These are phyloP conservation scores for Spodoptera picta DNA, from an alignment of 2,888 invertebrate genomes.

Conservation along the genomic window DNA sequence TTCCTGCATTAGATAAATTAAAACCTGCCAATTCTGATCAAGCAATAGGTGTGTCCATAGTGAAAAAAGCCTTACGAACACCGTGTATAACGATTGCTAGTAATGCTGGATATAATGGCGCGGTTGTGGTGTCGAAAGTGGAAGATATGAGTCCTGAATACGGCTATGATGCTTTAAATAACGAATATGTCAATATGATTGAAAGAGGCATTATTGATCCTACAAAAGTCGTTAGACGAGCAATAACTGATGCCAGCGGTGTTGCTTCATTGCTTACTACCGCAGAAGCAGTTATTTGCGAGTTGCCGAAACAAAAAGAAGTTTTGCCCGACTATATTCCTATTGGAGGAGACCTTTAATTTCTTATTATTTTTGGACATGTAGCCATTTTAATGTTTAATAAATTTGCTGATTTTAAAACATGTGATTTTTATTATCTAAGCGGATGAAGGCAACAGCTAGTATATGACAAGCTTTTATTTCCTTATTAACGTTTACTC, in stretches of 20 bases:
- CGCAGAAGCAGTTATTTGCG: slow-evolving; percentile 98
- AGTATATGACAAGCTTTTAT: too few species aligned
- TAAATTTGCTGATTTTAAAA: background rate
- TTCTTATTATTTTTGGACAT: background rate
- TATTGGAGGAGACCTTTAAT: slow-evolving; percentile 41
- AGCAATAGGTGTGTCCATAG: slow-evolving; percentile 93
- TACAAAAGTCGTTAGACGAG: slow-evolving; percentile 91
- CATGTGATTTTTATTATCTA: too few species aligned
- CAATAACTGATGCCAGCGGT: slow-evolving; percentile 80
- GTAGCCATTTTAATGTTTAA: slow-evolving; percentile 1
- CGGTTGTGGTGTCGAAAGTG: slow-evolving; percentile 96
- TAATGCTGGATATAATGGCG: slow-evolving; percentile 97
- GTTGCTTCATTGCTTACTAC: slow-evolving; percentile 89
- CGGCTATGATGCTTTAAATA: slow-evolving; percentile 96
- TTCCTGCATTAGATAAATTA: slow-evolving; percentile 90
- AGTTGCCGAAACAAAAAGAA: slow-evolving; percentile 79
- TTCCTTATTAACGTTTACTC: too few species aligned
- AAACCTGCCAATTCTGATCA: slow-evolving; percentile 93
- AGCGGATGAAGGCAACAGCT: too few species aligned
- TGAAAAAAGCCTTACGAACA: slow-evolving; percentile 94
- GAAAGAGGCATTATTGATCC: slow-evolving; percentile 98
- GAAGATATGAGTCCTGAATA: slow-evolving; percentile 91
- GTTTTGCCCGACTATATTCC: slow-evolving; percentile 29
- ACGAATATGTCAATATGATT: slow-evolving; percentile 96
- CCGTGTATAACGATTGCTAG: slow-evolving; percentile 96